Percentiles rank a stretch among this genome's conserved stretches.
phyloP scores from a whole-genome alignment of 35 echinoderm and acorn worm genomes.

The Diadema setosum region DNA sequence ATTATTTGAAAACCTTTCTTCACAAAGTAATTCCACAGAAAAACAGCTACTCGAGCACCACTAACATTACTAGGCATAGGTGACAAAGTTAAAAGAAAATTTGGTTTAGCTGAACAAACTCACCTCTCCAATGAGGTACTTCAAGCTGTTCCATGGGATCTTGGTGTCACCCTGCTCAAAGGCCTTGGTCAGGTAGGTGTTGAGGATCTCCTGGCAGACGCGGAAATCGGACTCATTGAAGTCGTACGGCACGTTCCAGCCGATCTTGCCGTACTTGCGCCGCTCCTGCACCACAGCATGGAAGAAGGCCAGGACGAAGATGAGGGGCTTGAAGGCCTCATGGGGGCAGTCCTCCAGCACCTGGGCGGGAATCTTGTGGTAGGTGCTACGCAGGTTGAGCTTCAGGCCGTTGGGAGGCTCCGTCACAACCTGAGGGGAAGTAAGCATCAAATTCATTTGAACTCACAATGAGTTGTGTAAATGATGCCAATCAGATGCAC shows the following conservation, averaged over 20 bases:
- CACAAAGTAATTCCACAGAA: no score
- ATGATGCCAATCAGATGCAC: no score
- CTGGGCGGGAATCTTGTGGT: slow-evolving; percentile 88
- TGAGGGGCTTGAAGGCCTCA: slow-evolving; percentile 85
- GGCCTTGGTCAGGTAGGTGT: slow-evolving; percentile 92
- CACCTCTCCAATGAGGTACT: slow-evolving; percentile 98
- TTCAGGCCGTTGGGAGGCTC: slow-evolving; percentile 99
- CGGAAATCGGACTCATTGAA: slow-evolving; percentile 99
- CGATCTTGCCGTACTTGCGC: slow-evolving; percentile 97
- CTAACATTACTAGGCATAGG: no score
- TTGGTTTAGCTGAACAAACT: no score
- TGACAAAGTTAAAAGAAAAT: no score
- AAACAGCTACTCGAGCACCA: no score
- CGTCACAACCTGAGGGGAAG: slow-evolving; percentile 76
- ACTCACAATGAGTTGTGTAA: no score
- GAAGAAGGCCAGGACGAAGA: slow-evolving; percentile 95
- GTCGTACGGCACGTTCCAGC: slow-evolving; percentile 98
- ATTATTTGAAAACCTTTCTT: no score
- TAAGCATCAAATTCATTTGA: background rate
- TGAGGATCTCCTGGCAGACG: slow-evolving; percentile 87
- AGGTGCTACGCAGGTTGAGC: slow-evolving; percentile 92
- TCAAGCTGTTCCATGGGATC: slow-evolving; percentile 99
- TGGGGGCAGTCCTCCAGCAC: slow-evolving; percentile 92
- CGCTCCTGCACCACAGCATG: slow-evolving; percentile 96
- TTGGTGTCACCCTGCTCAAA: slow-evolving; percentile 86